Evolutionary conservation across 2,113 vertebrate species (phyloP), one percentile per base, ranked within the genome.

Genomic region (Bufo bufo): DNA sequence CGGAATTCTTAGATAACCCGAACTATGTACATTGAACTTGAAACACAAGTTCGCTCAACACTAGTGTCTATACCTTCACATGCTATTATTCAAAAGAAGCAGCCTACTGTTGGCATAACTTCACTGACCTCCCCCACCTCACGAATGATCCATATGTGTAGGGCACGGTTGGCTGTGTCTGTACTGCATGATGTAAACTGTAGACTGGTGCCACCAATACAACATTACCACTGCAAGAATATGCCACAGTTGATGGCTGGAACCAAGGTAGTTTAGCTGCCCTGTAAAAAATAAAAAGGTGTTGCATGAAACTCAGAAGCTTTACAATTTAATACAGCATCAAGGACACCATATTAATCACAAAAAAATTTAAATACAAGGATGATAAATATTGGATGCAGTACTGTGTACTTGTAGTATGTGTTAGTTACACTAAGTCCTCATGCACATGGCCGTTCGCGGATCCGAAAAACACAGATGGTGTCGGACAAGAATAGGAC

Each of bases 181-280:
- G 89, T 98, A 97, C 45, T 94, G 95, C 95, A 97, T 97, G 93
- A 99, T 96, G 90, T 96, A 97, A 50, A 97, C 93, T 0, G 96
- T 96, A 16, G 97, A 96, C 87, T 99, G 97, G 89, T 99, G 98
- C 98, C 98, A 99, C 98, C 98, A 99, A 50, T 99, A 99, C 56
- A 99, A 93, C 97, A 99, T 97, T 69, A 98, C 93, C 4, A 99
- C 96, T 58, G 98, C 97, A 77, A 99, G 95, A 87, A 99, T 23
- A 50, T 99, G 98, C 97, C 97, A 99, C 43, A 98, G 93, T 91
- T 99, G 98, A 94, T 99, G 98, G 86, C 98, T 99, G 1, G 98
- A 97, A 90, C 98, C 98, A 91, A 99, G 92, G 95, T 99, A 99
- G 95, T 99, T 99, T 88, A 99, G 89, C 93, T 99, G 98, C 86